phyloP scores from a whole-genome alignment of 37 sponge, comb jelly and placozoan genomes.

The Theonella swinhoei region DNA sequence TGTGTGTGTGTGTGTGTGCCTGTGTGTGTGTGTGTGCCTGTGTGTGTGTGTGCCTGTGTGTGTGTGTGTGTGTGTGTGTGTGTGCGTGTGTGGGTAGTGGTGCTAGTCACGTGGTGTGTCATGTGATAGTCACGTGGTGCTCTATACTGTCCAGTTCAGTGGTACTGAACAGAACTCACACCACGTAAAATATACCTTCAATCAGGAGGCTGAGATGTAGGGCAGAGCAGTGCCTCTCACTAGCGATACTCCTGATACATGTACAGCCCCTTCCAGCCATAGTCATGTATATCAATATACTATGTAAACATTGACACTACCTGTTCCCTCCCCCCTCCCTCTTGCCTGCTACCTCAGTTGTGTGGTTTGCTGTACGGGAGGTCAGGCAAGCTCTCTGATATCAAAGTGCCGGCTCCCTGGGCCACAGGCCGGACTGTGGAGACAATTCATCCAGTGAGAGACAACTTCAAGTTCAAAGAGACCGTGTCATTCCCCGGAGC shows the following conservation, averaged over 20 bases:
- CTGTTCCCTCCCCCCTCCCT: too few species aligned
- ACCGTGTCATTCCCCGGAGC: slow-evolving; percentile 95
- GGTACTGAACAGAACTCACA: neutral
- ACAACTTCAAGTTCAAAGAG: slow-evolving; percentile 96
- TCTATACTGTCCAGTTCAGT: neutral
- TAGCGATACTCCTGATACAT: neutral
- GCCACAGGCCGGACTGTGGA: slow-evolving; percentile 86
- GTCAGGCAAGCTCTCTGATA: slow-evolving; percentile 30
- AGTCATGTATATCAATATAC: too few species aligned
- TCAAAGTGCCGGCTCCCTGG: slow-evolving; percentile 91
- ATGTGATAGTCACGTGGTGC: neutral
- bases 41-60: too few species aligned
- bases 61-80: too few species aligned
- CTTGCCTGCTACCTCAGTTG: slow-evolving; percentile 13
- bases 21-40: too few species aligned
- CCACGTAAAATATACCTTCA: neutral
- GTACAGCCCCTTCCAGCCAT: too few species aligned
- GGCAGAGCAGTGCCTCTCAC: neutral
- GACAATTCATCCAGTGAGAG: slow-evolving; percentile 95
- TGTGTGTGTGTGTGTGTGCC: too few species aligned
- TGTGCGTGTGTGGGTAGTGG: slow-evolving; percentile 7
- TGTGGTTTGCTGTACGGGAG: slow-evolving; percentile 41
- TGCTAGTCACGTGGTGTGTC: neutral
- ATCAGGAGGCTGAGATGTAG: neutral
- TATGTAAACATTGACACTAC: too few species aligned